phyloP scores from a whole-genome alignment of 1,140 invertebrate species.

The Pentalonia nigronervosa region DNA sequence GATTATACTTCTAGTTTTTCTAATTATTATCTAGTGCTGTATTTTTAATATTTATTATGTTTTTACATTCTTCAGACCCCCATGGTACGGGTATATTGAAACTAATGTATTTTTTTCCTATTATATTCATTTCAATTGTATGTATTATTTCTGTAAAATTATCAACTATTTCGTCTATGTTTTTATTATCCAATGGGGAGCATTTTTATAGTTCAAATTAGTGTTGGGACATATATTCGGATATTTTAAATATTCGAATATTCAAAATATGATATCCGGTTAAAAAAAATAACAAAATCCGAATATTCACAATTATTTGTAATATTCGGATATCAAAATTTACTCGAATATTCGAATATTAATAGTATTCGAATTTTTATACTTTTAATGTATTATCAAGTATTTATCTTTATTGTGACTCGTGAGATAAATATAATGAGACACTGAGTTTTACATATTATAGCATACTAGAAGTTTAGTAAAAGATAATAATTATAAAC shows the following conservation, averaged over 20 bases:
- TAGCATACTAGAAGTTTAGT: not conserved
- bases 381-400: not conserved
- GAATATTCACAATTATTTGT: not conserved
- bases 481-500: not conserved
- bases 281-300: not conserved
- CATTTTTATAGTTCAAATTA: too few relatives aligned
- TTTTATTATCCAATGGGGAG: too few relatives aligned
- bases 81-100: too few relatives aligned
- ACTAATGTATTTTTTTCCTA: too few relatives aligned
- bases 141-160: too few relatives aligned
- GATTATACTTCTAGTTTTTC: too few relatives aligned
- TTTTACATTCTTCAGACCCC: too few relatives aligned
- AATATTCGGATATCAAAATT: not conserved
- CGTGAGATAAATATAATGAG: not conserved
- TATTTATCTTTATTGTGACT: not conserved
- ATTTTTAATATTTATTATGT: too few relatives aligned
- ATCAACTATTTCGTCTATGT: too few relatives aligned
- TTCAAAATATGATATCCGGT: not conserved
- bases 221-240: not conserved
- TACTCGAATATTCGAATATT: too few relatives aligned
- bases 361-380: not conserved
- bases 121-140: too few relatives aligned
- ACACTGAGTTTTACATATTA: not conserved
- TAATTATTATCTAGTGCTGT: too few relatives aligned
- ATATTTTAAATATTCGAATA: not conserved